These are phyloP conservation scores for Cepaea nemoralis DNA, from an alignment of 1,140 invertebrate genomes.

Conservation along the genomic window DNA sequence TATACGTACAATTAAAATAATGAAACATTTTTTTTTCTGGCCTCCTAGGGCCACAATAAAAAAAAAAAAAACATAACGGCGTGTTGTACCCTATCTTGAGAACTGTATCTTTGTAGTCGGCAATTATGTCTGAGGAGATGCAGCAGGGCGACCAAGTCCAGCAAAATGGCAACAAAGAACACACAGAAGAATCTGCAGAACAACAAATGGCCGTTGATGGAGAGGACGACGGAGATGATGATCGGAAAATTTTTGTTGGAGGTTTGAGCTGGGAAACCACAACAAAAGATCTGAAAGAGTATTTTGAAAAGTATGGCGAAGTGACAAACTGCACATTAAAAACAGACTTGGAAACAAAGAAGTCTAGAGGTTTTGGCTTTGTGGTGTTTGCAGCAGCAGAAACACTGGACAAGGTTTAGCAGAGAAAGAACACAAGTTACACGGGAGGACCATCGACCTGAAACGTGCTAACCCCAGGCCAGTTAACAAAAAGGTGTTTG, in stretches of 20 bases:
- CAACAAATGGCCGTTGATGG: too few species aligned
- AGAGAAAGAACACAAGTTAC: constrained; percentile 63
- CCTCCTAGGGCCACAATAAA: too few species aligned
- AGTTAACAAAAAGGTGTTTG: constrained; percentile 65
- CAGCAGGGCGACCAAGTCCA: too few species aligned
- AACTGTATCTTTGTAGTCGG: too few species aligned
- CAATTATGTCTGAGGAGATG: too few species aligned
- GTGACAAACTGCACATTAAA: constrained; percentile 97
- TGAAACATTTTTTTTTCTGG: too few species aligned
- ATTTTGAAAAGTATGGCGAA: constrained; percentile 84
- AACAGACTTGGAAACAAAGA: constrained; percentile 96
- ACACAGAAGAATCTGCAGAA: too few species aligned
- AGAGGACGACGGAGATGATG: too few species aligned
- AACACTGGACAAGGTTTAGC: constrained; percentile 63
- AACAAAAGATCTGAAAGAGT: constrained; percentile 73
- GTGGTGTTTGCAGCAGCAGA: constrained; percentile 93
- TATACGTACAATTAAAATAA: too few species aligned
- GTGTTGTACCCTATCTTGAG: too few species aligned
- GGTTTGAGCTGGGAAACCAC: background rate
- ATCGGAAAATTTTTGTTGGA: background rate
- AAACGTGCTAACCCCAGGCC: constrained; percentile 65
- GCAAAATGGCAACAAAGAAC: too few species aligned
- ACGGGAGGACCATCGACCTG: constrained; percentile 64
- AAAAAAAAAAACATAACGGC: too few species aligned
- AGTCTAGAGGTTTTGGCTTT: constrained; percentile 95